Evolutionary conservation across 2,888 invertebrate species (phyloP), one percentile per base, ranked within the genome.

Genomic region (Anodontia alba): DNA sequence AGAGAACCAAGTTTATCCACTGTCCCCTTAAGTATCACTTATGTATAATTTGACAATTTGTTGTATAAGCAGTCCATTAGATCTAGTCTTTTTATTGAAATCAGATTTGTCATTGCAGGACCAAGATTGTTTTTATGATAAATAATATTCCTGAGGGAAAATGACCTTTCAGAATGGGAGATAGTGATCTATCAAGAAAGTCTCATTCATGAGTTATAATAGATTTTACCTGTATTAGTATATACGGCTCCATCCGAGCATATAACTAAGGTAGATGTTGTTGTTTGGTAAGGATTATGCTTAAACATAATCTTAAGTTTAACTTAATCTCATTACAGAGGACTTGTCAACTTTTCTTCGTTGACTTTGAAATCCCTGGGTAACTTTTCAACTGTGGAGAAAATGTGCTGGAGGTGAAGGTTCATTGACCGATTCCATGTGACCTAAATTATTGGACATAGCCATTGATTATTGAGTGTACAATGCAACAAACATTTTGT

Each of bases 121-220:
- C 33, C 15, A 31, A 62, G 62, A 62, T 62, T 26, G 23, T 10
- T 31, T 62, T 62, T 15, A 12, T 33, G 62, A 62, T 62, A 62
- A 62, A 62, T 2, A 17, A 62, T 29, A 29, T 62, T 62, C 62
- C 62, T 62, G 62, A 62, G 62, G 62, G 62, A 62, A 62, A 62
- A 33, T 62, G 33, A 29, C 62, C 62, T 62, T 62, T 62, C 20
- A 62, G 17, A 20, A 62, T 8, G 7, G 5, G 1, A 17, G 62
- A 62, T 62, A 62, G 29, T 10, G 33, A 62, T 62, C 62, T 62
- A 62, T 17, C 8, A 33, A 20, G 31, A 62, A 12, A 33, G 62
- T 62, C 23, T 15, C 62, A n/a, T 62, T 62, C 33, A 62, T 15
- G 33, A n/a, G 33, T 8, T 33, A 62, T 62, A 62, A 62, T 62